These are phyloP conservation scores for Orthosia cruda DNA, from an alignment of 2,888 invertebrate species.

Conservation along the genomic window DNA sequence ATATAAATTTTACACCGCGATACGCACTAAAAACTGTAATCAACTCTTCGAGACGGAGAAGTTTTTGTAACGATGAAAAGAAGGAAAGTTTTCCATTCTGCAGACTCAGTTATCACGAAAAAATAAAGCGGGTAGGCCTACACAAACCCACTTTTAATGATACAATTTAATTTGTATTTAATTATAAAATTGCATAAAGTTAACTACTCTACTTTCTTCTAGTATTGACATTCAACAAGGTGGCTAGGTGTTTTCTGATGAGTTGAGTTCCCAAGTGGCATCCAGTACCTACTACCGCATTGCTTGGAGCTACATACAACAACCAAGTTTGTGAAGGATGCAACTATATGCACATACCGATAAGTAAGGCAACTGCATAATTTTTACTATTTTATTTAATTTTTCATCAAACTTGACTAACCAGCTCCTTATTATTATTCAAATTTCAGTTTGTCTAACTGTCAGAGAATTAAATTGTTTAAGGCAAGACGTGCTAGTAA, in stretches of 20 bases:
- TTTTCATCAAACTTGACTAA: neutral
- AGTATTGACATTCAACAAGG: neutral
- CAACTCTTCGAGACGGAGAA: neutral
- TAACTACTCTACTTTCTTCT: slow-evolving; percentile 3
- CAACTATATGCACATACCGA: neutral
- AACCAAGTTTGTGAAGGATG: neutral
- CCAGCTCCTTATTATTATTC: neutral
- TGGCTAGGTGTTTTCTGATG: neutral
- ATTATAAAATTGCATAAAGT: neutral
- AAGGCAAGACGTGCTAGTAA: too few relatives aligned
- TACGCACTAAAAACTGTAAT: neutral
- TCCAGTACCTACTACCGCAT: neutral
- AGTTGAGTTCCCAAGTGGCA: slow-evolving; percentile 1
- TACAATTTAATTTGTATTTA: neutral
- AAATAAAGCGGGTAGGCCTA: too few relatives aligned
- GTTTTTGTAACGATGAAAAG: neutral
- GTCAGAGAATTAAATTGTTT: too few relatives aligned
- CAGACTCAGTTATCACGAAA: neutral
- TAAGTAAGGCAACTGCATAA: neutral
- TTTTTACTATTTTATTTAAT: neutral
- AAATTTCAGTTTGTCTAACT: too few relatives aligned
- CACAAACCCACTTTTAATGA: too few relatives aligned
- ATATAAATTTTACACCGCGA: neutral
- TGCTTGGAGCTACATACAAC: neutral
- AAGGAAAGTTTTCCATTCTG: neutral